Evolutionary conservation across 2,888 invertebrate species (phyloP).

Genomic region (Nomada fucata): DNA sequence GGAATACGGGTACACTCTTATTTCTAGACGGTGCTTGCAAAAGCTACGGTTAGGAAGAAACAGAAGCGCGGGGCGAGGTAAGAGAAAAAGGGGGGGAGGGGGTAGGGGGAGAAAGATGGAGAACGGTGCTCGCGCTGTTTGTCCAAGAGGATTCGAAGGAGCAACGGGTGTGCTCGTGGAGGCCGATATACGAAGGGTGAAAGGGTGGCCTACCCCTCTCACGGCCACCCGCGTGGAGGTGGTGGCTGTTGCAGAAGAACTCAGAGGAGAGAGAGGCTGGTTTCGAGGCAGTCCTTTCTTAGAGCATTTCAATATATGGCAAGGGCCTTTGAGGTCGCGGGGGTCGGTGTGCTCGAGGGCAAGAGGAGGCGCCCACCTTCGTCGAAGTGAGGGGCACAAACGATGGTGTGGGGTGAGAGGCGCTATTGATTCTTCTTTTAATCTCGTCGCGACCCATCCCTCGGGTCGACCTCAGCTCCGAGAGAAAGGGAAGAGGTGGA

Average conservation of each 20-base stretch:
- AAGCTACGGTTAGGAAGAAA: neutral
- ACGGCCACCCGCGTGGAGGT: conserved; percentile 61
- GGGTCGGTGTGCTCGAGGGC: conserved; percentile 67
- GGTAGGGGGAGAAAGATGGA: conserved; percentile 4
- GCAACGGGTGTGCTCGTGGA: conserved; percentile 68
- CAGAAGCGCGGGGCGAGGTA: conserved; percentile 36
- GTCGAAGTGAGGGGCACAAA: conserved; percentile 65
- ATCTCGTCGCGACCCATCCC: conserved; percentile 83
- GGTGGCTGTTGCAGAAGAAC: conserved; percentile 66
- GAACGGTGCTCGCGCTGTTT: conserved; percentile 69
- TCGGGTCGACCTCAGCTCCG: conserved; percentile 59
- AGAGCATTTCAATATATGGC: conserved; percentile 83
- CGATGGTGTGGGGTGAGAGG: conserved; percentile 74
- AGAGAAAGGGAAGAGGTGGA: conserved; percentile 45
- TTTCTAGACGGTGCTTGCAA: conserved; percentile 13
- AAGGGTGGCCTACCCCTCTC: conserved; percentile 65
- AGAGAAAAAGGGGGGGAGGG: conserved; percentile 1
- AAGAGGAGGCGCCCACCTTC: conserved; percentile 67
- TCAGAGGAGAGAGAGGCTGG: conserved; percentile 44
- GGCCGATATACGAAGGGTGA: conserved; percentile 63
- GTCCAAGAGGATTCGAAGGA: conserved; percentile 73
- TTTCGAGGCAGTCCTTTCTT: conserved; percentile 78
- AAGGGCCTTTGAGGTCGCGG: conserved; percentile 82
- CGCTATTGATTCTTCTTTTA: conserved; percentile 84
- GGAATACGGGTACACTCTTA: neutral